Percentiles rank a stretch among this genome's conserved stretches.
Evolutionary conservation across 2,113 vertebrate genomes (phyloP).

Genomic region (Glaucomys volans): DNA sequence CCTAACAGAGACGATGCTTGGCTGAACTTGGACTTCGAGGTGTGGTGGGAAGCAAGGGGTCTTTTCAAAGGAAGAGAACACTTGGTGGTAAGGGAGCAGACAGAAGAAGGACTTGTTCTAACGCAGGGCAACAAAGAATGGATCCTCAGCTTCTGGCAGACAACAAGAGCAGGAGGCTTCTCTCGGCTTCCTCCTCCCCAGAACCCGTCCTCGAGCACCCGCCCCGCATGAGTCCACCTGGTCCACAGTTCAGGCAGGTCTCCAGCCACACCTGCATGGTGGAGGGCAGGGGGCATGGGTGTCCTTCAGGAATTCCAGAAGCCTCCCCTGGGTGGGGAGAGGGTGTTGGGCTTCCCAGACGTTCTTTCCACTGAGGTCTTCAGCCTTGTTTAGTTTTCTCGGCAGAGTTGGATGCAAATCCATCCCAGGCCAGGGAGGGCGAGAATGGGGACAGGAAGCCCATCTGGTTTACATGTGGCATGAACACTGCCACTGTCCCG

Average conservation of each 20-base stretch:
- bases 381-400: not conserved
- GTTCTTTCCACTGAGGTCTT: not conserved
- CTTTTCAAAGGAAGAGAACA: slow-evolving; percentile 13
- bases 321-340: rapidly evolving
- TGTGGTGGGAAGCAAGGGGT: not conserved
- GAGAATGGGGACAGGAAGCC: not conserved
- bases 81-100: not conserved
- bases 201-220: not conserved
- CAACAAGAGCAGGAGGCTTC: rapidly evolving
- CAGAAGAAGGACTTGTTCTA: not conserved
- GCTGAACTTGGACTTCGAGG: slow-evolving; percentile 10
- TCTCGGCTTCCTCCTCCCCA: rapidly evolving
- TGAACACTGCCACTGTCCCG: not conserved
- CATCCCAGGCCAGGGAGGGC: not conserved
- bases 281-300: rapidly evolving
- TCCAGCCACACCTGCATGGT: rapidly evolving
- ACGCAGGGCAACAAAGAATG: not conserved
- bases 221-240: rapidly evolving
- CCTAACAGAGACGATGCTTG: not conserved
- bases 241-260: rapidly evolving
- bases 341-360: no score
- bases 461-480: not conserved
- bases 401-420: not conserved
- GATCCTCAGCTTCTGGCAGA: not conserved
- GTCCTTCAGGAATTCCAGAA: no score